These are phyloP conservation scores for Melopsittacus undulatus DNA, from an alignment of 2,797 vertebrate genomes.

Conservation along the genomic window DNA sequence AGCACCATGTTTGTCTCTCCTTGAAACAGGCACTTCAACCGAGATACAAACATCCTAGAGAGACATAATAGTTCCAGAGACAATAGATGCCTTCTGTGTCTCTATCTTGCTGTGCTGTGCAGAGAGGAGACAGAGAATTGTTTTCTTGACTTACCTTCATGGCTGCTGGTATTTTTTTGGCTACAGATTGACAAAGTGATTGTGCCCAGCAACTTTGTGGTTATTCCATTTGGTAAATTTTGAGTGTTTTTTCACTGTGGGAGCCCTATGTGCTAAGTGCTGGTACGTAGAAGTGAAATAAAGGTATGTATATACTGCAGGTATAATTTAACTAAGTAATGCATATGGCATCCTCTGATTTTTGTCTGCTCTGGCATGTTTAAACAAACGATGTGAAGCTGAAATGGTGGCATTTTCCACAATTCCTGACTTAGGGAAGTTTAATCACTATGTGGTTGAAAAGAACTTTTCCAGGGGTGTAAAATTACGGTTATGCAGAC, in stretches of 20 bases:
- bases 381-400: background rate
- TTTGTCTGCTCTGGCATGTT: background rate
- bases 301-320: background rate
- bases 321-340: background rate
- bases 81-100: background rate
- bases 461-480: background rate
- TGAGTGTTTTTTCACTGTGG: background rate
- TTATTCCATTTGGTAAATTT: background rate
- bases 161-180: background rate
- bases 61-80: accelerated
- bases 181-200: background rate
- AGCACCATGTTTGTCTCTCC: accelerated
- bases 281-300: background rate
- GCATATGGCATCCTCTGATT: background rate
- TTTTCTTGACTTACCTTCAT: background rate
- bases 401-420: accelerated
- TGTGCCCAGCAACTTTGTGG: too few species aligned
- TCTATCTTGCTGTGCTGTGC: background rate
- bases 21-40: accelerated
- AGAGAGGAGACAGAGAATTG: background rate
- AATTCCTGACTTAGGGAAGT: background rate
- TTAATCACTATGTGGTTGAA: background rate
- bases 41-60: accelerated
- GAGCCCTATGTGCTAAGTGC: background rate
- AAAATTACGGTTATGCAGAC: background rate